A percentile compares a stretch with the other conserved stretches of the same genome.
Evolutionary conservation across 2,113 vertebrate genomes (phyloP).

Genomic region (Stigmatopora argus): DNA sequence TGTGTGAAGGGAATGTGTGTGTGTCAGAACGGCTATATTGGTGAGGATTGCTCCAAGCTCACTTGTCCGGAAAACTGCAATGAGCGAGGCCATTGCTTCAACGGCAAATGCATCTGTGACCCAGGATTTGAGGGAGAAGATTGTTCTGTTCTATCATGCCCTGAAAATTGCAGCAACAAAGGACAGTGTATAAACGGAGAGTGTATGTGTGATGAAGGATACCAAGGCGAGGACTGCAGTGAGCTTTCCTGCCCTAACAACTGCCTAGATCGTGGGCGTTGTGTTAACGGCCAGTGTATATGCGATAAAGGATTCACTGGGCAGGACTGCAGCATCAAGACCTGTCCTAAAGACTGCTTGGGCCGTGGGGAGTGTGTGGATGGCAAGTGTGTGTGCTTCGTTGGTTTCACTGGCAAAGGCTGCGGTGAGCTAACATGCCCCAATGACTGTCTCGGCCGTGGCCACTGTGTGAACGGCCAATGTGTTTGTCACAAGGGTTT

Average conservation of each 20-base stretch:
- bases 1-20: constrained; percentile 83
- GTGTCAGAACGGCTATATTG: constrained; percentile 78
- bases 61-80: constrained; percentile 82
- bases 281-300: constrained; percentile 73
- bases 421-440: constrained; percentile 79
- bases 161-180: constrained; percentile 72
- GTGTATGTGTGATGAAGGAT: constrained; percentile 79
- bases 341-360: constrained; percentile 81
- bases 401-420: constrained; percentile 76
- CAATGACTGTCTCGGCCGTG: constrained; percentile 73
- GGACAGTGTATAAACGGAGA: constrained; percentile 79
- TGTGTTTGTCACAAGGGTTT: constrained; percentile 83
- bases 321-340: constrained; percentile 75
- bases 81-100: constrained; percentile 77
- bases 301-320: constrained; percentile 78
- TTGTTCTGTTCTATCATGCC: constrained; percentile 79
- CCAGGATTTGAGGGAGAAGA: constrained; percentile 79
- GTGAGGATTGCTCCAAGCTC: constrained; percentile 80
- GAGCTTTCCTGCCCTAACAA: constrained; percentile 79
- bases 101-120: constrained; percentile 81
- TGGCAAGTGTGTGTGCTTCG: constrained; percentile 78
- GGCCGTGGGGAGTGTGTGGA: constrained; percentile 76
- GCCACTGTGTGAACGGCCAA: constrained; percentile 77
- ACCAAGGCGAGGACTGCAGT: constrained; percentile 78
- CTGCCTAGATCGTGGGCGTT: constrained; percentile 76